These are phyloP conservation scores for Dendrolimus pini DNA, from an alignment of 2,888 invertebrate genomes.

Conservation along the genomic window DNA sequence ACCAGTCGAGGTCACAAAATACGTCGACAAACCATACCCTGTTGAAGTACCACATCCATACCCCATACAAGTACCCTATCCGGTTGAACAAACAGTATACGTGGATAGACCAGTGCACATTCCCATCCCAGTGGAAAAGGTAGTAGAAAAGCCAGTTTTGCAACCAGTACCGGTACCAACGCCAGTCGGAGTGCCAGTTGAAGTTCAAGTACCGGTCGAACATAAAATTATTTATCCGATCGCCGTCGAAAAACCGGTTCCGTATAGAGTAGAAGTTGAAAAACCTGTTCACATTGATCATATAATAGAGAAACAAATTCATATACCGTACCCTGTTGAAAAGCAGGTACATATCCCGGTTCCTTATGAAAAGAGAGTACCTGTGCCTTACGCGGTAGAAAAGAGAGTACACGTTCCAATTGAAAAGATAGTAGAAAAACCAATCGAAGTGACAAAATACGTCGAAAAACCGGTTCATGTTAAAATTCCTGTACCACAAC, in stretches of 20 bases:
- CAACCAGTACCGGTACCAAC: constrained; percentile 59
- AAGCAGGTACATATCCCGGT: constrained; percentile 63
- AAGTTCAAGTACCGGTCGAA: constrained; percentile 50
- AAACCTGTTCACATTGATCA: constrained; percentile 48
- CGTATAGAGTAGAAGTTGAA: constrained; percentile 62
- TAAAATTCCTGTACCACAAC: constrained; percentile 56
- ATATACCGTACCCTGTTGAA: constrained; percentile 71
- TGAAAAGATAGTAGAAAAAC: constrained; percentile 74
- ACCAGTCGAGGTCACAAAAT: constrained; percentile 66
- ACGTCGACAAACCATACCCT: constrained; percentile 77
- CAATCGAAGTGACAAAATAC: constrained; percentile 65
- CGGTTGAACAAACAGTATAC: constrained; percentile 69
- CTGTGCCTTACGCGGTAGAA: constrained; percentile 68
- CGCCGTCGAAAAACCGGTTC: constrained; percentile 56
- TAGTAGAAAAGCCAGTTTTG: constrained; percentile 67
- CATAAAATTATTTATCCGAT: constrained; percentile 51
- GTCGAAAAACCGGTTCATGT: constrained; percentile 61
- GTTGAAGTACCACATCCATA: constrained; percentile 71
- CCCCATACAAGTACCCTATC: constrained; percentile 71
- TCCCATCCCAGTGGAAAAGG: constrained; percentile 66
- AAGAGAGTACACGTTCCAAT: constrained; percentile 53
- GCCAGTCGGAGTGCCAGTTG: constrained; percentile 55
- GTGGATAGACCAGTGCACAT: constrained; percentile 69
- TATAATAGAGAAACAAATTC: constrained; percentile 59
- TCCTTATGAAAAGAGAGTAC: constrained; percentile 59